A percentile compares a stretch with the other conserved stretches of the same genome.
phyloP scores from a whole-genome alignment of 2,113 vertebrate genomes.

The Aleadryas rufinucha region DNA sequence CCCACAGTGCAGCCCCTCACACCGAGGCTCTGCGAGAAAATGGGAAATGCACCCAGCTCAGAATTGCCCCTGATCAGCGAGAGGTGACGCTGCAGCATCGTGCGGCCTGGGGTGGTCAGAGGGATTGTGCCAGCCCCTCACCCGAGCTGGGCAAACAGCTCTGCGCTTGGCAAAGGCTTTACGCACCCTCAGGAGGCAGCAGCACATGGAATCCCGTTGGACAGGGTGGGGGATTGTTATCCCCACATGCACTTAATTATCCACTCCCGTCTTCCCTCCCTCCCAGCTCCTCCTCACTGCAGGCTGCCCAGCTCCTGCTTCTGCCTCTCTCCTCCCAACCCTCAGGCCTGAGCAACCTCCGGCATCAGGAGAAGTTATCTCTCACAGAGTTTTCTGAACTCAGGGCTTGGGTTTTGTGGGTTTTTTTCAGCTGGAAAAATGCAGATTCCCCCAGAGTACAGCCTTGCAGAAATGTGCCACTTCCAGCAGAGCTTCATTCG shows the following conservation, averaged over 20 bases:
- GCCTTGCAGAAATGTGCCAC: neutral
- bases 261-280: neutral
- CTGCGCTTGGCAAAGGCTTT: accelerated
- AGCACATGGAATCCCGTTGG: accelerated
- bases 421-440: neutral
- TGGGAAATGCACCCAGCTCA: accelerated
- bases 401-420: neutral
- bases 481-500: neutral
- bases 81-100: accelerated
- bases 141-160: neutral
- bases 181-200: neutral
- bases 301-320: neutral
- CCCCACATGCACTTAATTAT: neutral
- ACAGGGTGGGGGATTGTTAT: neutral
- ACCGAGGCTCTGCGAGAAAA: accelerated
- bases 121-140: neutral
- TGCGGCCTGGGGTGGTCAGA: accelerated
- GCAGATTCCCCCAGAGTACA: neutral
- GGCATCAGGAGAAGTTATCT: neutral
- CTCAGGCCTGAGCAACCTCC: neutral
- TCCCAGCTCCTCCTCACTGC: neutral
- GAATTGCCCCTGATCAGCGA: accelerated
- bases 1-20: accelerated
- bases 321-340: neutral
- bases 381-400: neutral